phyloP scores from a whole-genome alignment of 2,888 invertebrate species.

The Galerucella pusilla region DNA sequence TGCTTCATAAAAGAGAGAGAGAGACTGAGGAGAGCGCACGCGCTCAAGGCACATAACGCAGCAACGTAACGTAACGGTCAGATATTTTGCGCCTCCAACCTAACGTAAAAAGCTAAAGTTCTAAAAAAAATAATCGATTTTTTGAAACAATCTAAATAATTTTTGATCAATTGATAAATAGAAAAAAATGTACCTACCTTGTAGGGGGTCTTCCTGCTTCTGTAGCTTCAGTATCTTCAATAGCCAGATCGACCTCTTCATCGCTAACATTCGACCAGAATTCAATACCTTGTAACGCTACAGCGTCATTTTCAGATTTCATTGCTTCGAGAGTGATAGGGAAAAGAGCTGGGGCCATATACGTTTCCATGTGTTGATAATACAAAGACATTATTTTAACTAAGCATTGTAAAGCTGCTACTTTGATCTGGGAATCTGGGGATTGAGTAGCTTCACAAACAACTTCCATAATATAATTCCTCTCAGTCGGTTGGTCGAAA shows the following conservation, averaged over 20 bases:
- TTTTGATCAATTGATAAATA: neutral
- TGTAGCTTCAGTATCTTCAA: slow-evolving; percentile 93
- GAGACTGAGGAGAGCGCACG: too few species aligned
- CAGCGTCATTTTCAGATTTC: slow-evolving; percentile 96
- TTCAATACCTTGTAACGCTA: slow-evolving; percentile 98
- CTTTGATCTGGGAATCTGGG: slow-evolving; percentile 86
- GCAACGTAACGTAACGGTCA: too few species aligned
- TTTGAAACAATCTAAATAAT: too few species aligned
- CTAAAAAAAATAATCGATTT: too few species aligned
- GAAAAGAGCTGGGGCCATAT: slow-evolving; percentile 98
- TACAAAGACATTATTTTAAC: slow-evolving; percentile 98
- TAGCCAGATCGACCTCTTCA: slow-evolving; percentile 95
- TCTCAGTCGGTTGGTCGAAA: slow-evolving; percentile 96
- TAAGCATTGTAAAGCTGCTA: slow-evolving; percentile 97
- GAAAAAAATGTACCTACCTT: slow-evolving; percentile 52
- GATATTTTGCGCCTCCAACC: too few species aligned
- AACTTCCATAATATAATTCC: slow-evolving; percentile 98
- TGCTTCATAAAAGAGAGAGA: too few species aligned
- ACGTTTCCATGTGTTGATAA: slow-evolving; percentile 99
- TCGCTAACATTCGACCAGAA: slow-evolving; percentile 99
- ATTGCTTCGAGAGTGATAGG: slow-evolving; percentile 98
- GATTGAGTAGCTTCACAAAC: slow-evolving; percentile 99
- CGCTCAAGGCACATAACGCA: too few species aligned
- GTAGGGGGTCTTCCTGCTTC: slow-evolving; percentile 95
- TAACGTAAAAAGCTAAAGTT: too few species aligned